Conservation (phyloP, 2,888 invertebrate species). For the Blastobasis lacticolella region DNA sequence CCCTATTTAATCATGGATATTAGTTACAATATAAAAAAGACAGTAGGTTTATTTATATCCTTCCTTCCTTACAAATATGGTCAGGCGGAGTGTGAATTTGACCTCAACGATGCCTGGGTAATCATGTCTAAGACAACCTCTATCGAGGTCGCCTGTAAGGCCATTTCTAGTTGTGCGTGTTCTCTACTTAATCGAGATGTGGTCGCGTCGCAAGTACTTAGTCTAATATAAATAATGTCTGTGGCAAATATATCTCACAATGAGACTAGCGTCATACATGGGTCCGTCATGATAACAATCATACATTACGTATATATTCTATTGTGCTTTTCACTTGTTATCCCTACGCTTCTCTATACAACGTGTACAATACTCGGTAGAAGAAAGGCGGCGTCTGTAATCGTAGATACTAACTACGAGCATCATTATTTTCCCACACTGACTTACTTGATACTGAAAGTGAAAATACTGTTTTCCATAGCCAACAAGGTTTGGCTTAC, state of each 20-base stretch:
- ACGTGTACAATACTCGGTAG: slow-evolving; percentile 9
- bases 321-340: too few relatives aligned
- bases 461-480: slow-evolving; percentile 22
- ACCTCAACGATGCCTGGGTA: slow-evolving; percentile 31
- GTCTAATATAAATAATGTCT: too few relatives aligned
- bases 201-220: too few relatives aligned
- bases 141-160: slow-evolving; percentile 33
- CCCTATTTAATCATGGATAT: too few relatives aligned
- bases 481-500: too few relatives aligned
- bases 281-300: too few relatives aligned
- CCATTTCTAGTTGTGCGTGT: slow-evolving; percentile 20
- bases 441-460: slow-evolving; percentile 20
- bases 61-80: slow-evolving; percentile 19
- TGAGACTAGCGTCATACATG: too few relatives aligned
- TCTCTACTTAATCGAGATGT: neutral
- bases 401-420: neutral
- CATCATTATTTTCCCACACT: slow-evolving; percentile 21
- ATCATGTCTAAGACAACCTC: slow-evolving; percentile 27
- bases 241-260: too few relatives aligned
- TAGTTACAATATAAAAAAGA: too few relatives aligned
- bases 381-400: slow-evolving; percentile 21
- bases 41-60: too few relatives aligned
- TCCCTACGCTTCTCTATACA: too few relatives aligned
- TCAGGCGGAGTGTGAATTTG: slow-evolving; percentile 26
- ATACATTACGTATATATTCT: too few relatives aligned